phyloP scores from a whole-genome alignment of 2,113 vertebrate species.

The Telmatochromis sp. region DNA sequence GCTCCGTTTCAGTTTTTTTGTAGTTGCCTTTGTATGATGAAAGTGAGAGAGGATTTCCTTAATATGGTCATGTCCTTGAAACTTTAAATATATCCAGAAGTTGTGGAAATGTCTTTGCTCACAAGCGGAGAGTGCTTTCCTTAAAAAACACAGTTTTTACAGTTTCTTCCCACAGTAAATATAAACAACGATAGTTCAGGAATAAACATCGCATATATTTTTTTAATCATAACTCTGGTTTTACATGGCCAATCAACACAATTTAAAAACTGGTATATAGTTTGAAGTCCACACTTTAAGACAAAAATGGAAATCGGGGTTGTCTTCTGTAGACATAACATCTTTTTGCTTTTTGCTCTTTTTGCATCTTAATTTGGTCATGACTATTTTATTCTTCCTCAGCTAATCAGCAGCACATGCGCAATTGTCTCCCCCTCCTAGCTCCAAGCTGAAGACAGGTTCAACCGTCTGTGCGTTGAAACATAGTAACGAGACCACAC shows the following conservation, averaged over 20 bases:
- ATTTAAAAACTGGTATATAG: neutral
- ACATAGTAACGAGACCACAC: neutral
- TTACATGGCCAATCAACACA: neutral
- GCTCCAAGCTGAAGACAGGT: neutral
- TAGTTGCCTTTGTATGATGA: neutral
- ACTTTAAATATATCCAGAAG: neutral
- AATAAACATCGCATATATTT: neutral
- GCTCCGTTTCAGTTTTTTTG: fast-evolving
- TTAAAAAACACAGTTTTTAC: neutral
- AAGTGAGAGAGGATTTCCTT: neutral
- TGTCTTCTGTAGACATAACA: neutral
- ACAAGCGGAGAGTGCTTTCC: neutral
- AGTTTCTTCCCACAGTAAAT: neutral
- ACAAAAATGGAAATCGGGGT: neutral
- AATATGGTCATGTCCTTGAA: neutral
- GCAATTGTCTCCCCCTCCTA: neutral
- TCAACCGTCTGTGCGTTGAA: fast-evolving
- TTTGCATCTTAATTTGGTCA: neutral
- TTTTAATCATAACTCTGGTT: neutral
- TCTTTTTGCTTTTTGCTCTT: neutral
- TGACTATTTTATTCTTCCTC: neutral
- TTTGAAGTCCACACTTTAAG: neutral
- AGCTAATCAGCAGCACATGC: neutral
- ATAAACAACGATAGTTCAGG: neutral
- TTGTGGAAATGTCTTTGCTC: neutral